phyloP scores from a whole-genome alignment of 2,113 vertebrate genomes.

The Galeopterus variegatus region DNA sequence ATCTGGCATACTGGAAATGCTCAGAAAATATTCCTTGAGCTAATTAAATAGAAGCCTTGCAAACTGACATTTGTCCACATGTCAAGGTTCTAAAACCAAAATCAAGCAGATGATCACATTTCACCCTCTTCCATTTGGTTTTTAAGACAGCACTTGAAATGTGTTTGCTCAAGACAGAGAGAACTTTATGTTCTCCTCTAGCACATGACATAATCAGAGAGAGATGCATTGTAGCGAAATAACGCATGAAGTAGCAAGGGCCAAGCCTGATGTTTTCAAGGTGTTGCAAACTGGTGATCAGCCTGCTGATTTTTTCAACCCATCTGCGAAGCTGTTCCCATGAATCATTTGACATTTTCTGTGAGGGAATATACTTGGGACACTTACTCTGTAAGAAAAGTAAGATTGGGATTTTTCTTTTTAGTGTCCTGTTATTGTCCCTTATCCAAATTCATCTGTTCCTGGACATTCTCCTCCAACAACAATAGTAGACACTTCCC shows the following conservation, averaged over 20 bases:
- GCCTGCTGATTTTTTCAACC: neutral
- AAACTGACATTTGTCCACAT: neutral
- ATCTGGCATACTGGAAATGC: neutral
- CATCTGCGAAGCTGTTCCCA: neutral
- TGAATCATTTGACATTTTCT: neutral
- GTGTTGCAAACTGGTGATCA: constrained; percentile 28
- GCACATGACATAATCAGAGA: neutral
- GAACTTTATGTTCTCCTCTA: neutral
- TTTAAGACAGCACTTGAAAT: neutral
- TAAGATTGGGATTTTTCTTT: neutral
- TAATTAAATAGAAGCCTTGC: neutral
- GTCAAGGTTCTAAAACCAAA: neutral
- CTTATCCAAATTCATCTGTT: neutral
- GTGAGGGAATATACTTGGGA: neutral
- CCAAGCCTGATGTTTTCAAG: neutral
- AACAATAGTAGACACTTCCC: neutral
- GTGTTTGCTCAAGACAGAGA: neutral
- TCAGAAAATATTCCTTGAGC: neutral
- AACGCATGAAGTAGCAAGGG: neutral
- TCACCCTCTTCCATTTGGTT: neutral
- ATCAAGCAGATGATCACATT: neutral
- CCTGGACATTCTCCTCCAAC: neutral
- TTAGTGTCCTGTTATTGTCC: neutral
- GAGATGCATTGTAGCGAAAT: neutral
- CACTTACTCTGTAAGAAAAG: neutral